Evolutionary conservation across 2,888 invertebrate genomes (phyloP).

Genomic region (Sympetrum striolatum): DNA sequence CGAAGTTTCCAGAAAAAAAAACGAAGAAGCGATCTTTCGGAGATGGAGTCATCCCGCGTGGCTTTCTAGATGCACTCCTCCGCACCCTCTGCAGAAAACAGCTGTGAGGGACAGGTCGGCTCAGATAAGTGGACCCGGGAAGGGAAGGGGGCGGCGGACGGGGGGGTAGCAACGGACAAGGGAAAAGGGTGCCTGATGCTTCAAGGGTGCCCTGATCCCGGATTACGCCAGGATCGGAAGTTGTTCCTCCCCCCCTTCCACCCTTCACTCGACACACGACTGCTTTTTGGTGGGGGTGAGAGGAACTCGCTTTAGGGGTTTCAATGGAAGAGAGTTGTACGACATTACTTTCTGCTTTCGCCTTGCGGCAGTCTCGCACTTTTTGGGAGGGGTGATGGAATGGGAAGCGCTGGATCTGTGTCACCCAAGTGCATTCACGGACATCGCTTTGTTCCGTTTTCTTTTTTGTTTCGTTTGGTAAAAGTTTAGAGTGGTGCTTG

Average conservation of each 20-base stretch:
- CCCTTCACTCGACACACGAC: neutral
- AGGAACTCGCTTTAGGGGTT: neutral
- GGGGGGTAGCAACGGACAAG: neutral
- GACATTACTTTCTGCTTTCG: neutral
- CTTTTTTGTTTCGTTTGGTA: too few relatives aligned
- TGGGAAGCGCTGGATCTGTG: neutral
- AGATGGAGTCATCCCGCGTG: neutral
- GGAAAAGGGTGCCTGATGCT: neutral
- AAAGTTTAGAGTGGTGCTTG: too few relatives aligned
- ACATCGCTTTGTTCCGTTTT: too few relatives aligned
- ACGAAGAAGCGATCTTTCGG: neutral
- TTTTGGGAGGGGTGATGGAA: neutral
- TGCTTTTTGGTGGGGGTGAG: neutral
- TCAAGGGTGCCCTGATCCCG: constrained; percentile 7
- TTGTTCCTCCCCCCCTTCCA: neutral
- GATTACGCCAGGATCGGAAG: constrained; percentile 37
- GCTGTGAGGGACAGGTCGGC: neutral
- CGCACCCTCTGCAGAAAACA: neutral
- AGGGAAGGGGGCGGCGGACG: too few relatives aligned
- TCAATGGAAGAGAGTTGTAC: constrained; percentile 10
- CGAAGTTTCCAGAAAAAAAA: neutral
- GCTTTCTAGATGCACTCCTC: neutral
- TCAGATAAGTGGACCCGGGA: neutral
- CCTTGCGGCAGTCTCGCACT: neutral
- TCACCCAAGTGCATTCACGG: too few relatives aligned